phyloP scores from a whole-genome alignment of 2,113 vertebrate species.

The Ciconia stormi region DNA sequence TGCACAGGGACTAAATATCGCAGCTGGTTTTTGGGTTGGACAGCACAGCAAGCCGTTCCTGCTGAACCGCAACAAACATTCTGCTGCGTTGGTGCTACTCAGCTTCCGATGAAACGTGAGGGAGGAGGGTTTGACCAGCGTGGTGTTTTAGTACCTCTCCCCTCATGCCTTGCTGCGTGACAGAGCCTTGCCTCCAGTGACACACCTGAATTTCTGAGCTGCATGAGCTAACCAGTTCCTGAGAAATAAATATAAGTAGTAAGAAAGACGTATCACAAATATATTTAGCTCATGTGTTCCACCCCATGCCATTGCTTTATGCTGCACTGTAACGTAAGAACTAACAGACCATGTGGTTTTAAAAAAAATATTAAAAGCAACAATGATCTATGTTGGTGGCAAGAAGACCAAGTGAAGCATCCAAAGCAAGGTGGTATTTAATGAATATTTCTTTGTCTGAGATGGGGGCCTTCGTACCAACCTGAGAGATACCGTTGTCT shows the following conservation, averaged over 20 bases:
- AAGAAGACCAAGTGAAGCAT: rapidly evolving
- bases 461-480: not conserved
- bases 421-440: not conserved
- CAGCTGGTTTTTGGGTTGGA: not conserved
- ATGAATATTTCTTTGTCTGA: not conserved
- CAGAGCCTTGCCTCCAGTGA: not conserved
- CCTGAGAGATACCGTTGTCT: not conserved
- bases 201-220: not conserved
- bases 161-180: not conserved
- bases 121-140: not conserved
- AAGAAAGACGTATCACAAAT: not conserved
- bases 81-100: not conserved
- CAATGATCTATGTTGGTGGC: not conserved
- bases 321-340: not conserved
- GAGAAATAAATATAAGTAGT: not conserved
- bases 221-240: not conserved
- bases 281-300: not conserved
- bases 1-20: no score
- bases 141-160: not conserved
- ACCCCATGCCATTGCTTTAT: not conserved
- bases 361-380: not conserved
- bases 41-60: not conserved
- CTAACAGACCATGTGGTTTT: rapidly evolving
- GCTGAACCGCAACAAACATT: no score
- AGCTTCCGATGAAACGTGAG: not conserved